Base-by-base conservation (phyloP, 2,113 vertebrate species). In the Tragelaphus scriptus region DNA sequence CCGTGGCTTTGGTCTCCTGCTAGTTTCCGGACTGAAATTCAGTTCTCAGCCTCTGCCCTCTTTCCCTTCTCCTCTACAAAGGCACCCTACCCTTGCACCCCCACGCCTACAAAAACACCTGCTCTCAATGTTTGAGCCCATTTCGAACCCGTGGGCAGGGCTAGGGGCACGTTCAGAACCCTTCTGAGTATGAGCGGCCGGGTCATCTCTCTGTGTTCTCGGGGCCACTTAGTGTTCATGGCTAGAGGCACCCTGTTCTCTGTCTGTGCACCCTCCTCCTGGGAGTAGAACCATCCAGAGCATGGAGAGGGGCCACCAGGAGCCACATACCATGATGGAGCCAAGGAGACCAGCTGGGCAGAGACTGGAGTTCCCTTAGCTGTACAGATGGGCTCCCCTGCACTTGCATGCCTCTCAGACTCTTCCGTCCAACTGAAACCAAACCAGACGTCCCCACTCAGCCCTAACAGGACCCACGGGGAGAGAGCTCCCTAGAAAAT, bases 401-500 rank as follows among this genome's bases (percentile, higher is more conserved):
- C 55, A 40, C 75, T 32, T 8, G 14, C 12, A 15, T 58, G 68
- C 65, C 47, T 10, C 79, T 81, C 17, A 36, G 71, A 7, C 2
- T 14, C 25, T 6, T 2, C 47, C 58, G 5, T 61, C 30, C 21
- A 30, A 2, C 47, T 44, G 5, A n/a, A 51, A 75, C 26, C 25
- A 11, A n/a, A 51, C 44, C 51, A 19, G 21, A 13, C 36, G 30
- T 55, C 49, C 9, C 16, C 1, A 1, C 36, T 2, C 6, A 21
- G 5, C 21, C 77, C 53, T 6, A 2, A 1, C 0, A 2, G 36
- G 15, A 2, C 15, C 59, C 32, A 0, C 0, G 1, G 51, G 25
- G 49, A 21, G 51, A 65, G 7, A 17, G 25, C 49, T 2, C 44
- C 63, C 49, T 9, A 30, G 80, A 53, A n/a, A 49, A 44, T 12